Conservation (phyloP, 2,113 vertebrate species). For the Etheostoma cragini region DNA sequence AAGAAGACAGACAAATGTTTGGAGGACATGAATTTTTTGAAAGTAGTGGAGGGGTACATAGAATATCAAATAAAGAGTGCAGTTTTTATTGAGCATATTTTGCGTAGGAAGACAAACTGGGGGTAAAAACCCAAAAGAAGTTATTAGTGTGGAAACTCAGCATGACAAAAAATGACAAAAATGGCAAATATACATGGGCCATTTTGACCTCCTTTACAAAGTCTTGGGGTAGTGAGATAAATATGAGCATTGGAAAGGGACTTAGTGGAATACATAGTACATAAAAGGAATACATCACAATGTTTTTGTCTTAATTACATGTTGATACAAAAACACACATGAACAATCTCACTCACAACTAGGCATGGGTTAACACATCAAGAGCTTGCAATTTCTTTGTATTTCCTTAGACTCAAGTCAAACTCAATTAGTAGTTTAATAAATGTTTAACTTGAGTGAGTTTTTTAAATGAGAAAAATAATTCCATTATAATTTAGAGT, state of each 20-base stretch:
- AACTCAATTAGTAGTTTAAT: neutral
- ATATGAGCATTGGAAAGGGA: neutral
- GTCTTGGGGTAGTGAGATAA: neutral
- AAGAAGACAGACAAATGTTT: conserved; percentile 59
- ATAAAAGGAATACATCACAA: neutral
- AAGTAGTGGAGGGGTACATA: conserved; percentile 31
- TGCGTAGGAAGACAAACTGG: neutral
- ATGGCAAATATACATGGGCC: neutral
- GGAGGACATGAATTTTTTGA: conserved; percentile 62
- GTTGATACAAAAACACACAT: neutral
- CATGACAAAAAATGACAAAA: neutral
- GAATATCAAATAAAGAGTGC: conserved; percentile 38
- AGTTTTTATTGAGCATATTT: neutral
- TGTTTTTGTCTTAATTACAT: neutral
- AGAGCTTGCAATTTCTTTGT: neutral
- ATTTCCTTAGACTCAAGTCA: neutral
- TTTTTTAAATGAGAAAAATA: neutral
- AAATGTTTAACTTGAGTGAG: neutral
- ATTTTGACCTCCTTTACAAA: neutral
- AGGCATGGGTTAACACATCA: neutral
- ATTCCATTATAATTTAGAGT: neutral
- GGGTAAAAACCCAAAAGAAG: neutral
- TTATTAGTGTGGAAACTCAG: neutral
- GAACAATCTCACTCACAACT: neutral
- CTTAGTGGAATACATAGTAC: neutral